phyloP scores from a whole-genome alignment of 2,113 vertebrate genomes.

The Apeltes quadracus region DNA sequence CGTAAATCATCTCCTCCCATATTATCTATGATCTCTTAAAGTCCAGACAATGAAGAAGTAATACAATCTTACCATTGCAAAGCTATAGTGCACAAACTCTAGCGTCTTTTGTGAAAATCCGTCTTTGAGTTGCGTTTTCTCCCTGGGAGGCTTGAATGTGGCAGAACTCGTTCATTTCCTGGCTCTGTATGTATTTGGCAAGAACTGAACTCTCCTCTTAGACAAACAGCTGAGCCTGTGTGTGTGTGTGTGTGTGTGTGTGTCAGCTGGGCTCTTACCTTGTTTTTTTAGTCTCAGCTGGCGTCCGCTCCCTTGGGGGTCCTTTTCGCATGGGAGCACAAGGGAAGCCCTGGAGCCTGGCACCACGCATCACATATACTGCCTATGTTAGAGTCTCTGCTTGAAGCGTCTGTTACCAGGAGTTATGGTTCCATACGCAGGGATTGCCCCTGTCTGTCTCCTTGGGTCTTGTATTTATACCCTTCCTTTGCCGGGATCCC shows the following conservation, averaged over 20 bases:
- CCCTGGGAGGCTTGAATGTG: constrained; percentile 59
- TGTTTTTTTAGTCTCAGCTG: constrained; percentile 85
- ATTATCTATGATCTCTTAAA: constrained; percentile 37
- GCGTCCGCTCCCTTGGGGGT: constrained; percentile 74
- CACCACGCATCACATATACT: constrained; percentile 14
- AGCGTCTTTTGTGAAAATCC: constrained; percentile 55
- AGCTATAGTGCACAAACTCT: constrained; percentile 38
- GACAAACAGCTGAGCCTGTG: constrained; percentile 76
- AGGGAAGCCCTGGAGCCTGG: constrained; percentile 67
- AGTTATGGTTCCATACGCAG: constrained; percentile 62
- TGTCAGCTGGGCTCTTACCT: constrained; percentile 84
- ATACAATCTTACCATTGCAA: constrained; percentile 72
- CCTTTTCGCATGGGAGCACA: constrained; percentile 78
- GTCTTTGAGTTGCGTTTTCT: constrained; percentile 54
- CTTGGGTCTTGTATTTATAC: constrained; percentile 78
- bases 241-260: constrained; percentile 51
- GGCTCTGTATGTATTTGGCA: constrained; percentile 48
- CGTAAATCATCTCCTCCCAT: constrained; percentile 46
- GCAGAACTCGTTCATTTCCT: constrained; percentile 54
- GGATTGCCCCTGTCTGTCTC: constrained; percentile 55
- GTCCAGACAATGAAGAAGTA: constrained; percentile 55
- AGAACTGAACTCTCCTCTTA: constrained; percentile 68
- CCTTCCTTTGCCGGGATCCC: constrained; percentile 61
- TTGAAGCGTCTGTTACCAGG: constrained; percentile 60
- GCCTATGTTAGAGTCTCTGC: constrained; percentile 39